Base-by-base conservation (phyloP, 2,797 vertebrate species). In the Danio albolineatus region DNA sequence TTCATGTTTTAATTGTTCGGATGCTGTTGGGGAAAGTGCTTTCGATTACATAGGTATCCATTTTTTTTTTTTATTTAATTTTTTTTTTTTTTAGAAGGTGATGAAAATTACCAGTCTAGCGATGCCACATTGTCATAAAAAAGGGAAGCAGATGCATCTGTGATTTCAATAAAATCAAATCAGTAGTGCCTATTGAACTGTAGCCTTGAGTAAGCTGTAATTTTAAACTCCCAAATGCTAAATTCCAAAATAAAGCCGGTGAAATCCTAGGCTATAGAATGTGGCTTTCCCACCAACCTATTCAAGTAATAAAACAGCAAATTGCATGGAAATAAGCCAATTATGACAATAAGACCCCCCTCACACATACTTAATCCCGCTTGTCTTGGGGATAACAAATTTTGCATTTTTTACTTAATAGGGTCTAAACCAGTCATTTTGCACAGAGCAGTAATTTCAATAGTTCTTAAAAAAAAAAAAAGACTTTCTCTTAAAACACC, bases 381-480 rank as follows among this genome's bases (percentile, higher is more conserved):
- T 85, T 84, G 86, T 86, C 78, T 79, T 60, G 69, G 61, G 82
- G 75, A 85, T 84, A 83, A 81, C 80, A 76, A 81, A 71, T 79
- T 83, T 78, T 73, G 57, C 36, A 54, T 79, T 78, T 75, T 76
- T 60, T 61, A 84, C 78, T 81, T 86, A 85, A 80, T 85, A 78
- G 10, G 28, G 60, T 76, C 69, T 84, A 76, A 86, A 71, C 75
- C 85, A 86, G 76, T 75, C 70, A 73, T 86, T 78, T 28, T 82
- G 81, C 81, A 62, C 41, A 78, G 69, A 82, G 82, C 79, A 83
- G 78, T 87, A 69, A 85, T 86, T 88, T 86, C 82, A 83, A 84
- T 82, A 69, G 73, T 66, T 64, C 73, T 77, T 83, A 81, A 76
- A 28, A 28, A 28, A 28, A 28, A 28, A 28, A 78, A 78, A 85